Evolutionary conservation across 2,888 invertebrate species (phyloP).

Genomic region (Callyntrura sp.): DNA sequence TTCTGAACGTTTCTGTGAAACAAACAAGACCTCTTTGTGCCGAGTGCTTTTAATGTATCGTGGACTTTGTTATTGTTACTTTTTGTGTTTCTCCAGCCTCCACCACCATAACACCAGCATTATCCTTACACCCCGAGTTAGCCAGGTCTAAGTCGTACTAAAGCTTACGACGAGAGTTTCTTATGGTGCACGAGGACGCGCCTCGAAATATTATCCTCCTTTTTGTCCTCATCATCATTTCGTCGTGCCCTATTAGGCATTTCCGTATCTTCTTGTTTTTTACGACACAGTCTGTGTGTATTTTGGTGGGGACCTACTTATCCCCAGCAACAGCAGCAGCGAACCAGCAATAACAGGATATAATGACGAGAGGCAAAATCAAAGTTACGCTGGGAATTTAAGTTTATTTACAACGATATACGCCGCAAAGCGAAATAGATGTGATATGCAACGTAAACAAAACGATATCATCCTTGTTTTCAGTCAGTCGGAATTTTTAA

Average conservation of each 20-base stretch:
- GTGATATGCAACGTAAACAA: conserved; percentile 35
- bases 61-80: not conserved
- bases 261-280: conserved; percentile 27
- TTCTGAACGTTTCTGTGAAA: conserved; percentile 39
- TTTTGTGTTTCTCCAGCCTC: not conserved
- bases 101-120: not conserved
- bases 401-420: no score
- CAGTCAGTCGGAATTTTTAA: conserved; percentile 26
- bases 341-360: no score
- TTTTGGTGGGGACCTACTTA: conserved; percentile 11
- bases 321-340: no score
- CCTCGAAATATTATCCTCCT: no score
- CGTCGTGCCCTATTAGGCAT: conserved; percentile 56
- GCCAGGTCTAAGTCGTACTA: not conserved
- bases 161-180: no score
- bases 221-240: conserved; percentile 20
- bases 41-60: not conserved
- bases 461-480: not conserved
- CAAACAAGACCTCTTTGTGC: not conserved
- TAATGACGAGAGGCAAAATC: no score
- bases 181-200: no score
- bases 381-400: no score
- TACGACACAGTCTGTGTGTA: not conserved
- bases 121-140: not conserved
- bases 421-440: not conserved